A percentile compares a stretch with the other conserved stretches of the same genome.
Evolutionary conservation across 92 coral and sea anemone genomes (phyloP).

Genomic region (Paragorgia papillata): DNA sequence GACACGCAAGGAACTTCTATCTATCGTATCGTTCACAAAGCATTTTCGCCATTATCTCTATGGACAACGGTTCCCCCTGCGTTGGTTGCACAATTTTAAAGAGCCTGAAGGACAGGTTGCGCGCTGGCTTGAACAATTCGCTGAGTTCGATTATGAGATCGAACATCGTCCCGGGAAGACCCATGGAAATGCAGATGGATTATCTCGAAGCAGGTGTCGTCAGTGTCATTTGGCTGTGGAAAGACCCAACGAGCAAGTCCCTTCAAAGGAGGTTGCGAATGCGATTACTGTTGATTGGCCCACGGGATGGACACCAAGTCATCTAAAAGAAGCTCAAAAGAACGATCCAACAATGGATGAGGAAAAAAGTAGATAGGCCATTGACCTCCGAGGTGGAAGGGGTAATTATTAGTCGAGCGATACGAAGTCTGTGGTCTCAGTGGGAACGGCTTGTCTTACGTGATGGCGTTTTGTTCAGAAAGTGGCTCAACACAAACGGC

Average conservation of each 20-base stretch:
- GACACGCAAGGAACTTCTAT: neutral
- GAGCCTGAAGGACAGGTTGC: conserved; percentile 20
- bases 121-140: neutral
- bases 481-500: neutral
- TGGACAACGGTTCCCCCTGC: conserved; percentile 10
- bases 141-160: conserved; percentile 3
- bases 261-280: neutral
- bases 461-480: conserved; percentile 10
- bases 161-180: too few relatives aligned
- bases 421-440: too few relatives aligned
- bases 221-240: neutral
- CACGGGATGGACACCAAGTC: too few relatives aligned
- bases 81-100: neutral
- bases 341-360: conserved; percentile 9
- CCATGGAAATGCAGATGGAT: conserved; percentile 22
- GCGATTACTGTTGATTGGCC: neutral
- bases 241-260: neutral
- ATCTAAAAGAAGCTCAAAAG: too few relatives aligned
- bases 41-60: conserved; percentile 7
- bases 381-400: neutral
- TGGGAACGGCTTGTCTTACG: neutral
- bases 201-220: too few relatives aligned
- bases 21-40: conserved; percentile 8
- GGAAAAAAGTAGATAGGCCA: conserved; percentile 1
- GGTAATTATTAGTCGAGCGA: too few relatives aligned